These are phyloP conservation scores for Cyphomyrus plagiostoma DNA, from an alignment of 2,113 vertebrate species.

Conservation along the genomic window DNA sequence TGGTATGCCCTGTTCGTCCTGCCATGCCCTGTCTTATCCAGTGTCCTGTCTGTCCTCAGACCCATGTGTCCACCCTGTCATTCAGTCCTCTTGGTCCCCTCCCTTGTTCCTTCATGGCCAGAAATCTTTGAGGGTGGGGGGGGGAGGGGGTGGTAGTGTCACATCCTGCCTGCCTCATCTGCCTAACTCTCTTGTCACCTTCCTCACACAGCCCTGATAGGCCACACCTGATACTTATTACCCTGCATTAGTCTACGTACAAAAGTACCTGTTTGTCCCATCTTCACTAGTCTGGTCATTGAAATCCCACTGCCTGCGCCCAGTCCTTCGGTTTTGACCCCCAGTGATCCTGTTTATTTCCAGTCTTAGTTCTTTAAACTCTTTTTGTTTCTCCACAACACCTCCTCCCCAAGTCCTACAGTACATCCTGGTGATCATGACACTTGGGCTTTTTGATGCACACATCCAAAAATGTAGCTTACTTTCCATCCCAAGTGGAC, in stretches of 20 bases:
- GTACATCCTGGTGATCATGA: neutral
- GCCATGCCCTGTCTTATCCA: no score
- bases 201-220: neutral
- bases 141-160: no score
- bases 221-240: neutral
- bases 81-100: no score
- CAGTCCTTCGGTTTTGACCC: neutral
- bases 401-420: neutral
- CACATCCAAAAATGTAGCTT: neutral
- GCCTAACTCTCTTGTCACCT: neutral
- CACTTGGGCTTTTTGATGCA: constrained; percentile 30
- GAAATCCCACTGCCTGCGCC: neutral
- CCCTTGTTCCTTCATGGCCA: no score
- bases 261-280: neutral
- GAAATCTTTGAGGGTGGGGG: no score
- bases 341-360: neutral
- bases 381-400: neutral
- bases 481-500: constrained; percentile 28
- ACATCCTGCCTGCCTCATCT: neutral
- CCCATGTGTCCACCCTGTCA: no score
- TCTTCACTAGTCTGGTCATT: neutral
- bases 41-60: no score
- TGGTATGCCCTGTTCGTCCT: no score
- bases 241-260: neutral
- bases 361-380: constrained; percentile 11